Evolutionary conservation across 2,113 vertebrate genomes (phyloP).

Genomic region (Chamaea fasciata): DNA sequence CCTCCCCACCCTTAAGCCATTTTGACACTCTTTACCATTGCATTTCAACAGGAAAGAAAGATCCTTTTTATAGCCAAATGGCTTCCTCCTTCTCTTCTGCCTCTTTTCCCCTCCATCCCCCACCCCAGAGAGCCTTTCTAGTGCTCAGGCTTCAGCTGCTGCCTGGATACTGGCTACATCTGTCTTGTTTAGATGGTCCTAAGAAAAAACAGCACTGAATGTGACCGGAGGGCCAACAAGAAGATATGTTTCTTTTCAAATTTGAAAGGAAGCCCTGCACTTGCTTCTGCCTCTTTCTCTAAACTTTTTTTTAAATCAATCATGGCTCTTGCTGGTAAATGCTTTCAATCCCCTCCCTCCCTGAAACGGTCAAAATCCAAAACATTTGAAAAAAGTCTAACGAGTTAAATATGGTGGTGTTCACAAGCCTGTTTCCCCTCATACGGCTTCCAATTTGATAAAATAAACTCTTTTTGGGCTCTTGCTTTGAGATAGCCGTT

Average conservation of each 20-base stretch:
- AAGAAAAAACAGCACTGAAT: slow-evolving; percentile 42
- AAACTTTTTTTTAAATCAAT: slow-evolving; percentile 41
- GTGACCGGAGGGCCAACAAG: slow-evolving; percentile 9
- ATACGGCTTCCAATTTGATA: not conserved
- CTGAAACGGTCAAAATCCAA: not conserved
- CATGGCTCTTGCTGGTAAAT: not conserved
- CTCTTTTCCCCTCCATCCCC: slow-evolving; percentile 47
- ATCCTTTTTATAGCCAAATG: slow-evolving; percentile 69
- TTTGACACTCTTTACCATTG: slow-evolving; percentile 59
- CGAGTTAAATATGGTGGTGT: slow-evolving; percentile 3
- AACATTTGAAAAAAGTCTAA: slow-evolving; percentile 6
- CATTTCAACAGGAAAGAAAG: slow-evolving; percentile 68
- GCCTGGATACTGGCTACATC: slow-evolving; percentile 48
- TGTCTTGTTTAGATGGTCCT: slow-evolving; percentile 51
- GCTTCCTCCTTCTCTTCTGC: slow-evolving; percentile 58
- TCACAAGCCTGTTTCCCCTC: not conserved
- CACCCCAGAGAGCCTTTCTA: slow-evolving; percentile 39
- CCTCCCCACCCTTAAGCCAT: slow-evolving; percentile 60
- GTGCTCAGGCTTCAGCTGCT: slow-evolving; percentile 48
- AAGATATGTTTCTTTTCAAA: slow-evolving; percentile 37
- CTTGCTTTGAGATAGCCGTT: not conserved
- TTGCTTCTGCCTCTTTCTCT: slow-evolving; percentile 31
- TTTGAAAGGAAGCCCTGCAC: slow-evolving; percentile 32
- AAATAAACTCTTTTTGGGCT: not conserved
- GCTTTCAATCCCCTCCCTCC: not conserved